Evolutionary conservation across 53 echinoderm and acorn worm species (phyloP).

Genomic region (Paracentrotus lividus): DNA sequence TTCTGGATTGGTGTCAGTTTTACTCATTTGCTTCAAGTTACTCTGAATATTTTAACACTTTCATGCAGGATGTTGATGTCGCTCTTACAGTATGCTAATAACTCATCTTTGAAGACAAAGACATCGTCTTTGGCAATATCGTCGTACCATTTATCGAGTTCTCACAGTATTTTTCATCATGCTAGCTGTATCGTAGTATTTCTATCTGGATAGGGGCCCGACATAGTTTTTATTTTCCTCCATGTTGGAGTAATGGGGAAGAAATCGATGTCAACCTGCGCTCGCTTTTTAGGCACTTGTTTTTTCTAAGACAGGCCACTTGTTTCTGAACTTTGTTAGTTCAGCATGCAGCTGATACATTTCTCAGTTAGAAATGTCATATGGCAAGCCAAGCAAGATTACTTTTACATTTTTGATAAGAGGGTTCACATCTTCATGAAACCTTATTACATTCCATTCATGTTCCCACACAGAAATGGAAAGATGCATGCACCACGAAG

Average conservation of each 20-base stretch:
- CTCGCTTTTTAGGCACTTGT: too few species aligned
- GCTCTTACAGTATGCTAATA: slow-evolving; percentile 16
- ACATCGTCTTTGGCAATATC: not conserved
- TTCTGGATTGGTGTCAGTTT: not conserved
- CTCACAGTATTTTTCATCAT: slow-evolving; percentile 24
- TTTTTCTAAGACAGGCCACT: too few species aligned
- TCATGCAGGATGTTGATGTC: slow-evolving; percentile 3
- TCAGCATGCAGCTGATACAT: too few species aligned
- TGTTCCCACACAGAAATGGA: not conserved
- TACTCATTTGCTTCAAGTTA: not conserved
- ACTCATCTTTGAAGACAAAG: not conserved
- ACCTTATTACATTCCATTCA: not conserved
- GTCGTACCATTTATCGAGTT: slow-evolving; percentile 45
- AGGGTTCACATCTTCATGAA: not conserved
- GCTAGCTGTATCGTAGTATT: not conserved
- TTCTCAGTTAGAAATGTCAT: too few species aligned
- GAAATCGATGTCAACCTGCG: too few species aligned
- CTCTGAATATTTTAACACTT: slow-evolving; percentile 5
- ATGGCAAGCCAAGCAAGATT: too few species aligned
- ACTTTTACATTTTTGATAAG: not conserved
- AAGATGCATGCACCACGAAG: not conserved
- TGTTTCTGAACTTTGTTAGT: too few species aligned
- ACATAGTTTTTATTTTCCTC: slow-evolving; percentile 33
- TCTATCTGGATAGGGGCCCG: slow-evolving; percentile 27
- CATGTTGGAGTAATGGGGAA: slow-evolving; percentile 14